Percentiles rank a stretch among this genome's conserved stretches.
These are phyloP conservation scores for Anneissia japonica DNA, from an alignment of 35 echinoderm and acorn worm genomes.

Conservation along the genomic window DNA sequence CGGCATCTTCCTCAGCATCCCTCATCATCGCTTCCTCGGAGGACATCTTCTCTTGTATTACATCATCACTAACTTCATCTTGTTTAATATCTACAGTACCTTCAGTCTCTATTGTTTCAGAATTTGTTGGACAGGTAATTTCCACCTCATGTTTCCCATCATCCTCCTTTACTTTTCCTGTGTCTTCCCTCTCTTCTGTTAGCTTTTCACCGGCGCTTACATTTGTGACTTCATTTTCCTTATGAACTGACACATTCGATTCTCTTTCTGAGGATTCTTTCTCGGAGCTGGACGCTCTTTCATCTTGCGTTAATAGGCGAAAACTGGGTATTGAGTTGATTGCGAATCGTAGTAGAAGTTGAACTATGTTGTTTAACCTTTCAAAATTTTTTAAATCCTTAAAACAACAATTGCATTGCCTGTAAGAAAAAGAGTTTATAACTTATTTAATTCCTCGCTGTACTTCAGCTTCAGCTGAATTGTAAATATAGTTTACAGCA, in stretches of 20 bases:
- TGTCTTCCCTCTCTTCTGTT: constrained; percentile 3
- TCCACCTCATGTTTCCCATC: background rate
- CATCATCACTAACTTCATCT: background rate
- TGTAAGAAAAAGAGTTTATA: constrained; percentile 13
- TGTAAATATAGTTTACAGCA: too few relatives aligned
- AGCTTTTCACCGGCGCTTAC: background rate
- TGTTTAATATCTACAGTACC: background rate
- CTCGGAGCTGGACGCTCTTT: background rate
- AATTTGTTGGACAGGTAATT: background rate
- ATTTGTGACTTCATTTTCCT: background rate
- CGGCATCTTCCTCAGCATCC: constrained; percentile 8
- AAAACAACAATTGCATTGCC: constrained; percentile 74
- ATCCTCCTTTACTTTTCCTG: background rate
- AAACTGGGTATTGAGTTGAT: constrained; percentile 47
- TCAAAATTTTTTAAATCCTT: constrained; percentile 83
- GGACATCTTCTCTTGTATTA: background rate
- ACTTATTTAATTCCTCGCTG: too few relatives aligned
- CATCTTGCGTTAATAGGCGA: background rate
- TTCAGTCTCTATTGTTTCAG: background rate
- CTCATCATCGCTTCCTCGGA: background rate
- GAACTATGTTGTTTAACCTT: constrained; percentile 57
- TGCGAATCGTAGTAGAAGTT: constrained; percentile 53
- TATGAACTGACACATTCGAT: background rate
- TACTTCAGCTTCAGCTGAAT: too few relatives aligned
- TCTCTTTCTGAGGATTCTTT: background rate